phyloP scores from a whole-genome alignment of 2,797 vertebrate species.

The Malurus leucopterus region DNA sequence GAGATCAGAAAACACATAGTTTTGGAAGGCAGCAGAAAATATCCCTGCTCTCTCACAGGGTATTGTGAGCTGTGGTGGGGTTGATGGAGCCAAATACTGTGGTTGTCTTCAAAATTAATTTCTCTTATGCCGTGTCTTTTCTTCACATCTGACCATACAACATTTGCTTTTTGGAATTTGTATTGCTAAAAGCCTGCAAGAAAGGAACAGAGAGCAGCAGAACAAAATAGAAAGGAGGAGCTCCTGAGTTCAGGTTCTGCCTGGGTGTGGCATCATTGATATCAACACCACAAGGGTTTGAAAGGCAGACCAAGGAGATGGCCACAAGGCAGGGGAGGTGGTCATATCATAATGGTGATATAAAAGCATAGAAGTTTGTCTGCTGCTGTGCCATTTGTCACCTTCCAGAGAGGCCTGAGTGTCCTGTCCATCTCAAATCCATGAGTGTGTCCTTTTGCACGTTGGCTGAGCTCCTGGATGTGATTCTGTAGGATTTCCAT shows the following conservation, averaged over 20 bases:
- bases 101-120: neutral
- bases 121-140: neutral
- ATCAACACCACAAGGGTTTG: neutral
- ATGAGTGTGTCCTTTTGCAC: neutral
- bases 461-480: neutral
- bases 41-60: neutral
- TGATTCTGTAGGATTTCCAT: neutral
- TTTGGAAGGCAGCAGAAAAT: neutral
- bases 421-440: neutral
- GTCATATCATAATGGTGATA: fast-evolving
- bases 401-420: neutral
- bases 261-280: neutral
- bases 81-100: neutral
- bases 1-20: neutral
- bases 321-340: neutral
- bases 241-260: neutral
- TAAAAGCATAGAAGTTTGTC: neutral
- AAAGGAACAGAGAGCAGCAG: neutral
- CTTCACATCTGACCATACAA: neutral
- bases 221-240: neutral
- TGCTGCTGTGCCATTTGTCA: neutral
- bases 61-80: neutral
- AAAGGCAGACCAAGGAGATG: neutral
- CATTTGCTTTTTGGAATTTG: neutral
- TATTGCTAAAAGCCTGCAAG: neutral